Evolutionary conservation across 2,113 vertebrate genomes (phyloP).

Genomic region (Trematocara variabile): DNA sequence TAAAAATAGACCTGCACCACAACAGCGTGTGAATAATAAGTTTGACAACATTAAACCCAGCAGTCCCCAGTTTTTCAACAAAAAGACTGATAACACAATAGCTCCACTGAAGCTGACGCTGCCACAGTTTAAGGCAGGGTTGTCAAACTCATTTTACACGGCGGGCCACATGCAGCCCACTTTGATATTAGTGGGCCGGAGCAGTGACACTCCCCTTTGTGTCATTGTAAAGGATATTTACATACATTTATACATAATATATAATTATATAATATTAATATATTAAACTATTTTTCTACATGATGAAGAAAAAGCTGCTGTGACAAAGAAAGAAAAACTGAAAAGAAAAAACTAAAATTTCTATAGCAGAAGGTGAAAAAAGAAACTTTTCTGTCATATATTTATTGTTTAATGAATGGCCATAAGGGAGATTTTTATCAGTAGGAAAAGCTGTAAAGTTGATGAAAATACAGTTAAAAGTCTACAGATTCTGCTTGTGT

Average conservation of each 20-base stretch:
- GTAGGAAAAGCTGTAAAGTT: neutral
- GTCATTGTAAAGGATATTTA: neutral
- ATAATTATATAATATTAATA: neutral
- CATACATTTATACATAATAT: neutral
- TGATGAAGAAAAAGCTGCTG: neutral
- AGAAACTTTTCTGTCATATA: accelerated
- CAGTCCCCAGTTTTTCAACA: neutral
- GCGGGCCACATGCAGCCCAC: neutral
- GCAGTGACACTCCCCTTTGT: neutral
- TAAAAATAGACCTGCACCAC: neutral
- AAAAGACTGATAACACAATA: neutral
- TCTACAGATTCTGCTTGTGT: neutral
- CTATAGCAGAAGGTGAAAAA: neutral
- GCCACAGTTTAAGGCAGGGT: neutral
- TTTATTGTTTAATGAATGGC: neutral
- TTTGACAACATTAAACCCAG: neutral
- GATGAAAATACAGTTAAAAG: neutral
- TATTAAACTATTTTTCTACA: neutral
- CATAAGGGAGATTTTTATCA: neutral
- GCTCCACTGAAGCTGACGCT: neutral
- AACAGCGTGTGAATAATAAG: neutral
- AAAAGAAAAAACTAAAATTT: neutral
- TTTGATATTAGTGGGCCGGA: neutral
- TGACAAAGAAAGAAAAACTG: neutral
- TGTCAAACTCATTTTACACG: neutral